Evolutionary conservation across 1,140 invertebrate genomes (phyloP), one percentile per base, ranked within the genome.

Genomic region (Hesperophylax magnus): DNA sequence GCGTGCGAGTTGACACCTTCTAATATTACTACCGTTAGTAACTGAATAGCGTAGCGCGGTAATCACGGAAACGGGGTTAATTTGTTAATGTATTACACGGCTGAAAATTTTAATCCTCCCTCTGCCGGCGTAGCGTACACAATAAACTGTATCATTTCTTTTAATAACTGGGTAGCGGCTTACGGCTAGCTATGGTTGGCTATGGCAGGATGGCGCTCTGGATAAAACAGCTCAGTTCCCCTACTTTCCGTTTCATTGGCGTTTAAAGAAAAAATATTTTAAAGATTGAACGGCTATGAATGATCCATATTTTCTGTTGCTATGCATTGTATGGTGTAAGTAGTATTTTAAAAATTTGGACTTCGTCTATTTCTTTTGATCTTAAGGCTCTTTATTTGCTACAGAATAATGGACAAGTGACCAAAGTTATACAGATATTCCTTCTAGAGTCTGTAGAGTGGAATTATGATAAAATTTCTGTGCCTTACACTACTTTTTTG

Each of bases 81-180:
- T 81, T 83, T 83, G 82, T 76, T 81, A 79, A 81, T 81, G 77
- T 76, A 17, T 76, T 71, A 65, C 77, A 74, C 69, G 65, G 65
- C 11, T 58, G 78, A 76, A 75, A 75, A 80, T 80, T 72, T 56
- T 72, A 72, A 61, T 76, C 18, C 53, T 15, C 54, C 54, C 67
- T 56, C 18, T 14, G n/a, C 34, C 67, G 9, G 24, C 63, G 31
- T 39, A 39, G 31, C 34, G 47, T 65, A 65, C 39, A 75, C 47
- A 74, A 79, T 82, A 80, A 79, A 71, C 71, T 53, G 71, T 52
- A 82, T 69, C 63, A 61, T 71, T 82, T 79, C 65, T 77, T 79
- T 77, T 71, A 71, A 79, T 79, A 74, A 78, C n/a, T 71, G 18
- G 11, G 6, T 69, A 67, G 76, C 20, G 7, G 69, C 47, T 72